phyloP scores from a whole-genome alignment of 2,113 vertebrate genomes.

The Pelecanus crispus region DNA sequence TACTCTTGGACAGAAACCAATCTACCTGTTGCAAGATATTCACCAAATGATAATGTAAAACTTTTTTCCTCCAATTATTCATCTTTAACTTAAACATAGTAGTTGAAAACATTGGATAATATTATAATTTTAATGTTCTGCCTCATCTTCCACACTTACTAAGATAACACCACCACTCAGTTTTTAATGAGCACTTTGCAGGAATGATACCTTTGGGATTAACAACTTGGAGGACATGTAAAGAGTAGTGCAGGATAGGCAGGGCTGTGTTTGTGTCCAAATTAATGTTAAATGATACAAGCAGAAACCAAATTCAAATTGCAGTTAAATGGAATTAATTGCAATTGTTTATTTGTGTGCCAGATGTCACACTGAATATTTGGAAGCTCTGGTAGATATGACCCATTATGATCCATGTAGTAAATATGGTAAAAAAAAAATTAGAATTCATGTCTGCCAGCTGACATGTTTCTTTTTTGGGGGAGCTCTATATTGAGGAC shows the following conservation, averaged over 20 bases:
- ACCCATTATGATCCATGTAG: not conserved
- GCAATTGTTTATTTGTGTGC: not conserved
- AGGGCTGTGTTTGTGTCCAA: not conserved
- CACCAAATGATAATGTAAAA: not conserved
- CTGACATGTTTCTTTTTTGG: not conserved
- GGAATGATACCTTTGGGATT: not conserved
- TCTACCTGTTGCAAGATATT: not conserved
- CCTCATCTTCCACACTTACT: not conserved
- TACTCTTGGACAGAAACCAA: not conserved
- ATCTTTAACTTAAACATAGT: not conserved
- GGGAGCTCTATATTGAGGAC: not conserved
- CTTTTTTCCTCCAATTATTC: not conserved
- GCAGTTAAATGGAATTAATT: not conserved
- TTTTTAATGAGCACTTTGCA: not conserved
- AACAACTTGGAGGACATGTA: not conserved
- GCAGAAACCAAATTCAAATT: not conserved
- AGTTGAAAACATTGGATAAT: not conserved
- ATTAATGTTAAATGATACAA: not conserved
- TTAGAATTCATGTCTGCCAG: not conserved
- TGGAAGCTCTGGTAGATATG: not conserved
- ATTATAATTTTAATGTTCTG: not conserved
- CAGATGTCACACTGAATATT: not conserved
- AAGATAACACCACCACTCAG: not conserved
- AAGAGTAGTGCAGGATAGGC: not conserved
- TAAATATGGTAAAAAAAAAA: not conserved